phyloP scores from a whole-genome alignment of 2,113 vertebrate genomes.

The Planiliza haematocheilus region DNA sequence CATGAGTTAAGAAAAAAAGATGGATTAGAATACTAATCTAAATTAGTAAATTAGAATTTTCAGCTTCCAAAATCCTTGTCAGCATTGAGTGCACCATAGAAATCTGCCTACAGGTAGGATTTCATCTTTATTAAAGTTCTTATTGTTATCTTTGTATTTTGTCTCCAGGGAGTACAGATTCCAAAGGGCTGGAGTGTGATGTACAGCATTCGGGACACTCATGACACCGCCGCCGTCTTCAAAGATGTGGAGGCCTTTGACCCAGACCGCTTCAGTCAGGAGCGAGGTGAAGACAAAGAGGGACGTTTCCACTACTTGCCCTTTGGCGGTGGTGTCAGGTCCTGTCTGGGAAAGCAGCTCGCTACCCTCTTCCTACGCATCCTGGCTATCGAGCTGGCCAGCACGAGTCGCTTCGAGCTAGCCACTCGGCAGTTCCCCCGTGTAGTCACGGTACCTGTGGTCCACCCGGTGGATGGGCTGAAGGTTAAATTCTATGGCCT shows the following conservation, averaged over 20 bases:
- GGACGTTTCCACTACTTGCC: constrained; percentile 98
- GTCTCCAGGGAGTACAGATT: constrained; percentile 93
- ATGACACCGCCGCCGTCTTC: constrained; percentile 94
- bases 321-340: constrained; percentile 93
- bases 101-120: too few relatives aligned
- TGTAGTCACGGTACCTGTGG: constrained; percentile 92
- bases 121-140: not conserved
- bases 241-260: constrained; percentile 93
- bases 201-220: constrained; percentile 99
- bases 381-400: constrained; percentile 93
- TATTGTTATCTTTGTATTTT: not conserved
- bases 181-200: constrained; percentile 99
- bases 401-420: constrained; percentile 94
- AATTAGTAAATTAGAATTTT: too few relatives aligned
- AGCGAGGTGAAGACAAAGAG: constrained; percentile 93
- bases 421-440: constrained; percentile 93
- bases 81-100: too few relatives aligned
- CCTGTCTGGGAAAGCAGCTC: constrained; percentile 96
- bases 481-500: constrained; percentile 97
- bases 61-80: too few relatives aligned
- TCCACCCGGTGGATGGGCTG: constrained; percentile 94
- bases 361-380: constrained; percentile 96
- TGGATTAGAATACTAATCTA: too few relatives aligned
- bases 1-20: too few relatives aligned
- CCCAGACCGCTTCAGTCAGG: constrained; percentile 93